A percentile compares a stretch with the other conserved stretches of the same genome.
Evolutionary conservation across 2,888 invertebrate genomes (phyloP).

Genomic region (Cactoblastis cactorum): DNA sequence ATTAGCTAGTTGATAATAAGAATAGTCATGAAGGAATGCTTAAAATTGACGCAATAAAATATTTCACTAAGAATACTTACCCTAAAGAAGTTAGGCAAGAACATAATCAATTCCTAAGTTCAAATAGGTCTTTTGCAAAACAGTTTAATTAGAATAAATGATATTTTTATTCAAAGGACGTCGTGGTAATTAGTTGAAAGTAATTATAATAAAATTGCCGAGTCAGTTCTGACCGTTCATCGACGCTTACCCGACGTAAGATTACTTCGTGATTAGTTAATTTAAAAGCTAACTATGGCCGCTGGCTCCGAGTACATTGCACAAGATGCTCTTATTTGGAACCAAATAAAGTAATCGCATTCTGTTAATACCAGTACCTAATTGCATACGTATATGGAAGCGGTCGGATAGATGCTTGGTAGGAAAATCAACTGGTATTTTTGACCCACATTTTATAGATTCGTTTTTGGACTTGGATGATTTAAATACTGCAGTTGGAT

Average conservation of each 20-base stretch:
- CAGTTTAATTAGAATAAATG: conserved; percentile 12
- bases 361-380: neutral
- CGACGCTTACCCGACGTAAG: neutral
- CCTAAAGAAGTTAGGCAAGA: too few relatives aligned
- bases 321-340: neutral
- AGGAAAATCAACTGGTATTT: neutral
- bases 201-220: conserved; percentile 6
- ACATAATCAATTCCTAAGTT: too few relatives aligned
- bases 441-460: neutral
- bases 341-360: neutral
- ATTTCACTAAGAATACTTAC: too few relatives aligned
- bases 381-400: neutral
- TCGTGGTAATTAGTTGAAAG: conserved; percentile 6
- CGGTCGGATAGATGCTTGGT: neutral
- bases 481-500: too few relatives aligned
- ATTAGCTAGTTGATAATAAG: too few relatives aligned
- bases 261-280: conserved; percentile 10
- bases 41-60: too few relatives aligned
- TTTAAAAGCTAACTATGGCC: conserved; percentile 2
- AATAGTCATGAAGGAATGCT: too few relatives aligned
- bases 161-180: conserved; percentile 11
- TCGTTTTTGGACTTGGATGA: neutral
- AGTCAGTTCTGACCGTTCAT: neutral
- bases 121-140: neutral
- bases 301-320: neutral